These are phyloP conservation scores for Noctua pronuba DNA, from an alignment of 2,888 invertebrate species.

Conservation along the genomic window DNA sequence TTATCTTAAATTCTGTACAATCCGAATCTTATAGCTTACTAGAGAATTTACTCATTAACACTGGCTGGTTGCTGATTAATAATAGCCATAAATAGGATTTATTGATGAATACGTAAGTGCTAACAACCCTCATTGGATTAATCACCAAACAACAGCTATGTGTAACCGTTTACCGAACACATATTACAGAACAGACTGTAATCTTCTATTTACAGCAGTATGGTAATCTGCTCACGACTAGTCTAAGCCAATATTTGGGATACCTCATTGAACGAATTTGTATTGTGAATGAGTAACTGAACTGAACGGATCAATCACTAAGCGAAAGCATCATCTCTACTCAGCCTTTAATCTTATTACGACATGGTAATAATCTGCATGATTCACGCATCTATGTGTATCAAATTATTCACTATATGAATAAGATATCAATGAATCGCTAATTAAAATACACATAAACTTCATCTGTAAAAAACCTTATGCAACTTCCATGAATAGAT, in stretches of 20 bases:
- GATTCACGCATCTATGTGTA: slow-evolving; percentile 35
- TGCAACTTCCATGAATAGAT: background rate
- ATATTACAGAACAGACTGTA: slow-evolving; percentile 28
- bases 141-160: slow-evolving; percentile 21
- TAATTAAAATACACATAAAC: slow-evolving; percentile 34
- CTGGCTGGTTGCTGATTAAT: background rate
- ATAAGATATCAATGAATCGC: slow-evolving; percentile 31
- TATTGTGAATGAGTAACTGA: slow-evolving; percentile 49
- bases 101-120: background rate
- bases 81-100: background rate
- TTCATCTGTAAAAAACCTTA: background rate
- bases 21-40: background rate
- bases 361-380: slow-evolving; percentile 29
- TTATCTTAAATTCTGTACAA: background rate
- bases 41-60: background rate
- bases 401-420: slow-evolving; percentile 27
- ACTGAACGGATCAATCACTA: slow-evolving; percentile 30
- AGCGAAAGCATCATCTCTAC: slow-evolving; percentile 33
- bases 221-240: slow-evolving; percentile 51
- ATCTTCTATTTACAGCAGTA: slow-evolving; percentile 55
- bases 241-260: slow-evolving; percentile 48
- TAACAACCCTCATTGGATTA: slow-evolving; percentile 15
- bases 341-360: slow-evolving; percentile 35
- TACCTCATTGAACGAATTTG: slow-evolving; percentile 38
- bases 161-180: slow-evolving; percentile 32